phyloP scores from a whole-genome alignment of 2,888 invertebrate species.

The Lasioglossum leucozonium region DNA sequence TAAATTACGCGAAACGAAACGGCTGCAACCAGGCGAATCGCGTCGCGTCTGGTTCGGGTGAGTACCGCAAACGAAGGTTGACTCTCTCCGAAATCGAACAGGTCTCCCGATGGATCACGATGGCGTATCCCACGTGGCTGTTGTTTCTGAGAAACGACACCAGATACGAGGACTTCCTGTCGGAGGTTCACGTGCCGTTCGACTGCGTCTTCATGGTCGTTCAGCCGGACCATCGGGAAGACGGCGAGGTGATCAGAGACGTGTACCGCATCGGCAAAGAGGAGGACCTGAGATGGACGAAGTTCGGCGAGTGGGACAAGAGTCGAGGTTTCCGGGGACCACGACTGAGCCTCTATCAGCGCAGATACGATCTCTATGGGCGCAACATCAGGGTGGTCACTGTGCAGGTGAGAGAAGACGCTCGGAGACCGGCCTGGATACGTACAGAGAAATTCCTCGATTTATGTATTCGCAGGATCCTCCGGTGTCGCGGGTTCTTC shows the following conservation, averaged over 20 bases:
- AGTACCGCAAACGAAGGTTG: background rate
- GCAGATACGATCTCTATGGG: conserved; percentile 79
- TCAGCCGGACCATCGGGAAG: conserved; percentile 47
- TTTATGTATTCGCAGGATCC: conserved; percentile 76
- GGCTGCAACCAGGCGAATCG: background rate
- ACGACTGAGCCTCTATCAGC: conserved; percentile 74
- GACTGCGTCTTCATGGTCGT: conserved; percentile 78
- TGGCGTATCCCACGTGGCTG: conserved; percentile 82
- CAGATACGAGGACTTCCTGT: conserved; percentile 74
- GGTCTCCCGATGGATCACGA: conserved; percentile 80
- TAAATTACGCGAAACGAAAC: conserved; percentile 62
- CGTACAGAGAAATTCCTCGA: background rate
- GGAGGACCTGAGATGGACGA: conserved; percentile 65
- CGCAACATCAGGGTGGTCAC: conserved; percentile 76
- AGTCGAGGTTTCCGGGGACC: conserved; percentile 71
- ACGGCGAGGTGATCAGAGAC: conserved; percentile 75
- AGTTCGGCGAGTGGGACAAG: conserved; percentile 76
- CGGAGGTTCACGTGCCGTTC: conserved; percentile 78
- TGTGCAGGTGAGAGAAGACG: conserved; percentile 72
- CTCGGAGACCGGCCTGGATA: too few relatives aligned
- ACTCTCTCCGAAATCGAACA: conserved; percentile 39
- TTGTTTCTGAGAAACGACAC: conserved; percentile 78
- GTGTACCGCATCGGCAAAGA: conserved; percentile 77
- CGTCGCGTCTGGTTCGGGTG: background rate
- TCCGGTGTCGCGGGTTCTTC: conserved; percentile 76